Percentiles rank a stretch among this genome's conserved stretches.
phyloP scores from a whole-genome alignment of 2,113 vertebrate genomes.

The Genyomyrus donnyi region DNA sequence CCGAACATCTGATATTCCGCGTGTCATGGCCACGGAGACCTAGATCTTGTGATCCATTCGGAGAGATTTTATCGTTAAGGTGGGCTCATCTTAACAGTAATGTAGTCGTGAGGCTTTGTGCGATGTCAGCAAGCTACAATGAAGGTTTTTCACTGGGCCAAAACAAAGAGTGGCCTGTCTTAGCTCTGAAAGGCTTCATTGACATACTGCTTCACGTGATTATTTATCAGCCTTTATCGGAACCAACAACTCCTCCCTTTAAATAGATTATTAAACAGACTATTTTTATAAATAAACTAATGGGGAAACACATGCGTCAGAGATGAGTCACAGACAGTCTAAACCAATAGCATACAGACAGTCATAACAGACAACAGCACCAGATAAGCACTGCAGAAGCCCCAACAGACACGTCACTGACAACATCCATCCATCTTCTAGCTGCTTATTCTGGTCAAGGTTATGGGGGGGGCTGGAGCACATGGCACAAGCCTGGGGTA shows the following conservation, averaged over 20 bases:
- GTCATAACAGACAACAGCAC: neutral
- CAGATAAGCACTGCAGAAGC: neutral
- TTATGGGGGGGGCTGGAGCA: neutral
- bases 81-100: neutral
- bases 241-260: neutral
- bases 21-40: neutral
- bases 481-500: neutral
- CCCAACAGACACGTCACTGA: neutral
- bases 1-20: neutral
- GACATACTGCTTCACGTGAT: neutral
- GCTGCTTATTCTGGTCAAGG: neutral
- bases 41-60: neutral
- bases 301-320: too few species aligned
- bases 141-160: neutral
- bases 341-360: neutral
- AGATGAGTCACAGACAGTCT: neutral
- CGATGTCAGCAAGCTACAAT: neutral
- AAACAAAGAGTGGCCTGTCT: conserved; percentile 15
- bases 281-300: neutral
- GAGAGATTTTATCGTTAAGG: neutral
- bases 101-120: conserved; percentile 9
- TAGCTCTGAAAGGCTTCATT: conserved; percentile 12
- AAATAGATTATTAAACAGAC: neutral
- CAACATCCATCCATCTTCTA: neutral
- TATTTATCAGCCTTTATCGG: conserved; percentile 4